phyloP scores from a whole-genome alignment of 2,113 vertebrate species.

The Chlorodrepanis virens region DNA sequence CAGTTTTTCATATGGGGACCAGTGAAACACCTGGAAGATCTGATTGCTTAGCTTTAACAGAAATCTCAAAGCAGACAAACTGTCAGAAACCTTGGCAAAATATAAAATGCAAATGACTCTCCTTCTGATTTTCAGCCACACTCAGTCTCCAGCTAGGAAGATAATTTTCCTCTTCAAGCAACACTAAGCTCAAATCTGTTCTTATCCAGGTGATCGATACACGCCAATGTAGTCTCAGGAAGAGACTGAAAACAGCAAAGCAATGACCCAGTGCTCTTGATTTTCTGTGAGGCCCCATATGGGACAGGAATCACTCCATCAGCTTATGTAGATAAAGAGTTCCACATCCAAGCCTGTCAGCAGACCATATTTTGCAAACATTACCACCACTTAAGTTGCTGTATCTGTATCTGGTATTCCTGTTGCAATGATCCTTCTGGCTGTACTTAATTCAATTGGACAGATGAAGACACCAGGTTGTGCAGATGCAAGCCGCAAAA shows the following conservation, averaged over 20 bases:
- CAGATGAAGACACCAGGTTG: neutral
- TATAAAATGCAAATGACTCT: neutral
- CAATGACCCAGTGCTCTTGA: neutral
- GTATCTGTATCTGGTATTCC: neutral
- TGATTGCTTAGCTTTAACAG: neutral
- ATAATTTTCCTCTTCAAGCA: neutral
- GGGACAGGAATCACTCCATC: neutral
- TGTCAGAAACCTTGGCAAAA: neutral
- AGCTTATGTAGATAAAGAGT: neutral
- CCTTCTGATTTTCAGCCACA: neutral
- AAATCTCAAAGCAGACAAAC: neutral
- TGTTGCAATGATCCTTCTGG: neutral
- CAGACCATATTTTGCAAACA: neutral
- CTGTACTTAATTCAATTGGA: neutral
- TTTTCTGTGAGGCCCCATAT: neutral
- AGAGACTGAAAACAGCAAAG: neutral
- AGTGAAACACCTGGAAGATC: neutral
- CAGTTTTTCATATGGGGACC: neutral
- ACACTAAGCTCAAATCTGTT: neutral
- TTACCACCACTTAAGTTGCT: neutral
- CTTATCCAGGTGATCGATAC: neutral
- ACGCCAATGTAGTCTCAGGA: neutral
- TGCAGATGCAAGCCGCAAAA: neutral
- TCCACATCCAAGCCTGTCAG: neutral
- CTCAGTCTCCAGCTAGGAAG: neutral